Evolutionary conservation across 2,113 vertebrate species (phyloP), one percentile per base, ranked within the genome.

Genomic region (Hippocampus mohnikei): DNA sequence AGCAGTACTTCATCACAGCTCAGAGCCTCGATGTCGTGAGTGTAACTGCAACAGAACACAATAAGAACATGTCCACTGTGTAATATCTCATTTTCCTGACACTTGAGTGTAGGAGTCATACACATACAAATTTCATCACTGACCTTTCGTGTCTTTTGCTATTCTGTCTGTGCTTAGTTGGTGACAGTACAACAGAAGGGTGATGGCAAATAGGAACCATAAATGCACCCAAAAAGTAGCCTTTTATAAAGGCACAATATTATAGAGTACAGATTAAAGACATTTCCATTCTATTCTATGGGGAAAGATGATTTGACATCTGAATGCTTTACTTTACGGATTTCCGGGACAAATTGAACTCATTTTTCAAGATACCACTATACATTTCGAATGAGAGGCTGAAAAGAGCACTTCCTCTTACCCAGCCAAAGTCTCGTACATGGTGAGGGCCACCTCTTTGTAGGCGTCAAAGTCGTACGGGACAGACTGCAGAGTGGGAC

Each of bases 1-100:
- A 98, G 90, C 80, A 99, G 84, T 1, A 95, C 94, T 90, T 99
- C 97, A 69, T 99, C 97, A 83, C 97, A 99, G 88, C 97, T 99
- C 75, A 99, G 94, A 63, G 97, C 97, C 90, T 99, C 97, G 1
- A 99, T 98, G 86, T 94, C 94, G 53, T 95, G 93, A 68, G 96
- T 98, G 83, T 97, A 99, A 91, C 97, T 99, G 74, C 8, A 83
- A 69, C 74, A 12, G 71, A 74, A 76, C 3, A 44, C 72, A 58
- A 66, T 1, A 8, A 37, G 4, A 50, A 55, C 41, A 55, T 50
- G 16, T 18, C 16, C 16, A 50, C 16, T 50, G 16, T 6, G 46
- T 50, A 20, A 50, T 50, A 18, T 20, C 16, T 20, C 46, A 5
- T 50, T 5, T 20, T 18, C 16, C 46, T 20, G 1, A 48, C 46